Base-by-base conservation (phyloP, 2,797 vertebrate species). In the Zenarchopterus dispar region DNA sequence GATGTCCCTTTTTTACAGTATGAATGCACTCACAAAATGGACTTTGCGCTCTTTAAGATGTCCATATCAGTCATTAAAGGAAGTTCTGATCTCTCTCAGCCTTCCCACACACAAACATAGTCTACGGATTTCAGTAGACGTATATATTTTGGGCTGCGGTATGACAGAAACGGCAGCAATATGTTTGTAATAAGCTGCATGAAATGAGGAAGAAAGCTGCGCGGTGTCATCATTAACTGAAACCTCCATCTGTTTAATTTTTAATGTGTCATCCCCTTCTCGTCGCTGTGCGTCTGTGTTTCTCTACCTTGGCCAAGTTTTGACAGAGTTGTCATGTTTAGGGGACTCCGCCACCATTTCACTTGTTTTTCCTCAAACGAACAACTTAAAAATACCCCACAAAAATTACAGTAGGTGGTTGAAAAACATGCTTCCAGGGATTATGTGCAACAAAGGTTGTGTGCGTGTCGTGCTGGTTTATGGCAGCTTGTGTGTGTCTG, bases 191-290 rank as follows among this genome's bases (percentile, higher is more conserved):
- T 10, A 24, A 26, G 31, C 36, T 41, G 36, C 39, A 28, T 16
- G 52, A 44, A 39, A 62, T 46, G 26, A 59, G 41, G 36, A 16
- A 31, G 36, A 39, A 43, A 10, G 46, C 16, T 23, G 28, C 28
- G 36, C n/a, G 11, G 19, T 41, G 15, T 48, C 21, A 21, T 56
- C 55, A 41, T 10, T 9, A 50, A 31, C 11, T 21, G 41, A 50
- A 51, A 45, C 22, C 47, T 50, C 51, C 52, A 54, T 58, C 50
- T 59, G 11, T 47, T 50, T 16, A 49, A 36, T 23, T 51, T 61
- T 39, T 17, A 41, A 8, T 36, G 49, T 24, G 23, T 43, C 21
- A 22, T 2, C 17, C 33, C 11, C 33, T 36, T 11, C 8, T 2
- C 33, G 3, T 36, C 45, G 21, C n/a, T 41, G 45, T 16, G 4